These are phyloP conservation scores for Balearica regulorum DNA, from an alignment of 2,797 vertebrate genomes.

Conservation along the genomic window DNA sequence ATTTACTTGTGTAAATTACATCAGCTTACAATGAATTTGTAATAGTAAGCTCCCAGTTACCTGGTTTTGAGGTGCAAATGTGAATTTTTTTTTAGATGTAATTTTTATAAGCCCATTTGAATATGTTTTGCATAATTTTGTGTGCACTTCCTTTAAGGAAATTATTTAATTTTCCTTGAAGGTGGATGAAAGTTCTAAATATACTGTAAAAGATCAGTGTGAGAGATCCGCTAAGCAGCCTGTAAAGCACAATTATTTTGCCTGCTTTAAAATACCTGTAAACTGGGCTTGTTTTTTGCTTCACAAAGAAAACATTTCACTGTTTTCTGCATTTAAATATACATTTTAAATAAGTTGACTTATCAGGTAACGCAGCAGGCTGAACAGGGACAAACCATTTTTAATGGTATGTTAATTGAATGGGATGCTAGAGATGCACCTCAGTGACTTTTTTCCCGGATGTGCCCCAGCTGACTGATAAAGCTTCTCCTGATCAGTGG, in stretches of 20 bases:
- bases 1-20: not conserved
- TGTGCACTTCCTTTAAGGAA: constrained; percentile 26
- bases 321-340: constrained; percentile 59
- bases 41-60: not conserved
- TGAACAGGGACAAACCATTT: constrained; percentile 57
- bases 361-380: constrained; percentile 51
- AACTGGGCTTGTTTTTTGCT: constrained; percentile 15
- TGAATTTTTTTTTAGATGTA: not conserved
- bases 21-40: not conserved
- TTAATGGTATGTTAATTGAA: constrained; percentile 72
- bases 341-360: constrained; percentile 62
- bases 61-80: constrained; percentile 48
- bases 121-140: constrained; percentile 39
- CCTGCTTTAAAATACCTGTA: constrained; percentile 20
- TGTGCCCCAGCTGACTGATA: constrained; percentile 50
- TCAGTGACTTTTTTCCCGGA: constrained; percentile 56
- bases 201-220: not conserved
- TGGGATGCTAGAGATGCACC: constrained; percentile 53
- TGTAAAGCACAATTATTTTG: constrained; percentile 28
- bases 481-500: constrained; percentile 60
- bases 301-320: constrained; percentile 53
- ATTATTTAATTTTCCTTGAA: constrained; percentile 50
- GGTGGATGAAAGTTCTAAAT: constrained; percentile 42
- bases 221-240: not conserved
- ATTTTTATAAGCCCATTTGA: constrained; percentile 31